Evolutionary conservation across 2,888 invertebrate species (phyloP), one percentile per base, ranked within the genome.

Genomic region (Argyresthia goedartella): DNA sequence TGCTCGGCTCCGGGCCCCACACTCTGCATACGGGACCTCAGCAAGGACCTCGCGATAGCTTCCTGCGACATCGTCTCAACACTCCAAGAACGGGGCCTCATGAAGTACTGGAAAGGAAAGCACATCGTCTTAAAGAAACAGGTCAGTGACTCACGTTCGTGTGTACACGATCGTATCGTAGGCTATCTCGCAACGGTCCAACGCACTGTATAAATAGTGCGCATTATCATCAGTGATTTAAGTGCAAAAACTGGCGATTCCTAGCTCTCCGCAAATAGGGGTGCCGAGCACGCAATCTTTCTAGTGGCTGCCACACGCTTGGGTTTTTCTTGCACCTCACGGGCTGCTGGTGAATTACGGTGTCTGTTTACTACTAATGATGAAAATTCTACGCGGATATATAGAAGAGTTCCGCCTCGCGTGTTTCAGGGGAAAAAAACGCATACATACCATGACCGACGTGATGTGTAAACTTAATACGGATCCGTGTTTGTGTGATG

Each of bases 71-170:
- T 99, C 56, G 97, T 99, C 25, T 98, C 97, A 59, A 99, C 99
- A 4, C 87, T 99, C 44, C 98, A 98, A 69, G 96, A 97, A 14
- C 88, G 98, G 59, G 97, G 98, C 8, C 95, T 99, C 90, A 94
- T 99, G 92, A 98, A 99, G 81, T 99, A 99, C 76, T 99, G 98
- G 98, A 98, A 98, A 81, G 98, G 98, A 55, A 97, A 97, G 76
- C 98, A 98, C 82, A 95, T 98, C 64, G 96, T 98, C 50, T 89
- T 98, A 52, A 97, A 96, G 76, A 95, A 96, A 82, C 95, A 95
- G 92, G 95, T 94, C 64, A 70, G 82, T 49, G 49, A 49, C 49
- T 49, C 49, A 36, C 46, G 48, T 48, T 35, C 48, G 48, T 48
- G 48, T 48, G 41, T 39, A 16, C 16, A 41, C 34, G 50, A 50